Evolutionary conservation across 2,113 vertebrate genomes (phyloP), one percentile per base, ranked within the genome.

Genomic region (Eubucco bourcierii): DNA sequence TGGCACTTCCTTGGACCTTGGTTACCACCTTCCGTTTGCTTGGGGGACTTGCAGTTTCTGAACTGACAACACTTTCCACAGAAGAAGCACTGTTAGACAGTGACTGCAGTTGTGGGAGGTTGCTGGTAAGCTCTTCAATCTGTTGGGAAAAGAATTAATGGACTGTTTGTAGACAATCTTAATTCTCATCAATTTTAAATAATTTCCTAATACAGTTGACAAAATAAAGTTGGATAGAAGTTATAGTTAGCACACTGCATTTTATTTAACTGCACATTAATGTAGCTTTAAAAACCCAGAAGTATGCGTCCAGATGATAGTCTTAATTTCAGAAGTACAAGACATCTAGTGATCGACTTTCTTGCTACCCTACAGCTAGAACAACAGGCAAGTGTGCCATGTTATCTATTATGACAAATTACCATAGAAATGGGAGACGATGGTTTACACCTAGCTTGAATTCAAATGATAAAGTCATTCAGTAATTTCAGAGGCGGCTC

Each of bases 71-170:
- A 83, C 99, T 99, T 88, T 99, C 99, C 96, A 99, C 91, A 3
- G 99, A 99, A 46, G 99, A 99, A 8, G 98, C 96, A 23, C 99
- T 99, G 96, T 98, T 97, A 70, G 98, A 98, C 87, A 98, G 37
- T 1, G 98, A 95, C 83, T 98, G 98, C n/a, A 99, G 97, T 85
- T 98, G 98, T 15, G 98, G 98, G 56, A 99, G 97, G 84, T 98
- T 99, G 97, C 98, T 99, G 63, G 99, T 99, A 94, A 99, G 82
- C 95, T 99, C 99, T 90, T 99, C 99, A 63, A 99, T 99, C 99
- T 99, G 96, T 15, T 14, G 9, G 8, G 18, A 37, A 44, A 72
- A 91, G 28, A 39, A 9, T 19, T 23, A 50, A 53, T n/a, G 50
- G 34, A 31, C 31, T 60, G 29, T 52, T n/a, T 65, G 13, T n/a